Evolutionary conservation across 2,888 invertebrate genomes (phyloP).

Genomic region (Papilio elwesi): DNA sequence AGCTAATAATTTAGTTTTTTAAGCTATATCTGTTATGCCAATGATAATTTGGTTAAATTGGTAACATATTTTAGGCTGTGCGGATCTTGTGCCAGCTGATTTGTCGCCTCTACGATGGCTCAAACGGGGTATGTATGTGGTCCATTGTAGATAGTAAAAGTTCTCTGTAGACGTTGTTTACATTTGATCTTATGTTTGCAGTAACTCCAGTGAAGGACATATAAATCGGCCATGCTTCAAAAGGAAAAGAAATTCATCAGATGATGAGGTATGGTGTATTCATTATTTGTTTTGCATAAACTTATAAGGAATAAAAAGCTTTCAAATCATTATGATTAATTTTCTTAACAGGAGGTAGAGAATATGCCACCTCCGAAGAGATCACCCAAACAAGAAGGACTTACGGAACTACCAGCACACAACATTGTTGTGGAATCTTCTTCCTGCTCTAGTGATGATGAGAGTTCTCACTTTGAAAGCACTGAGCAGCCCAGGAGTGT

Average conservation of each 20-base stretch:
- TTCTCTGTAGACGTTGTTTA: constrained; percentile 71
- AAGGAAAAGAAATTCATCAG: constrained; percentile 75
- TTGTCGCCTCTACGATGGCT: constrained; percentile 69
- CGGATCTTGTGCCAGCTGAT: constrained; percentile 59
- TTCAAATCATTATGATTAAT: constrained; percentile 25
- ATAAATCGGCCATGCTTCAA: constrained; percentile 72
- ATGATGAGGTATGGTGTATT: constrained; percentile 75
- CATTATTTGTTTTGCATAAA: constrained; percentile 21
- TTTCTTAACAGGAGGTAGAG: constrained; percentile 67
- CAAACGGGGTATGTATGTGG: constrained; percentile 76
- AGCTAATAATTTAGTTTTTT: constrained; percentile 59
- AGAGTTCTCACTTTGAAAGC: constrained; percentile 62
- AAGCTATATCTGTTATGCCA: constrained; percentile 49
- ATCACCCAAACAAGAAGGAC: constrained; percentile 59
- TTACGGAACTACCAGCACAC: constrained; percentile 65
- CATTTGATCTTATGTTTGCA: constrained; percentile 64
- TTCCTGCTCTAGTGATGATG: constrained; percentile 77
- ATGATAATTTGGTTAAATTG: constrained; percentile 50
- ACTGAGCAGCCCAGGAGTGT: constrained; percentile 70
- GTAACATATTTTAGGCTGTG: constrained; percentile 65
- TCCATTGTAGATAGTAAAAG: constrained; percentile 55
- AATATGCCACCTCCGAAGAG: constrained; percentile 77
- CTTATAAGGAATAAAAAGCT: constrained; percentile 28
- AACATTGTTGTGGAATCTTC: constrained; percentile 78
- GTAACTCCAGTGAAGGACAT: constrained; percentile 69